Percentiles rank a stretch among this genome's conserved stretches.
These are phyloP conservation scores for Hydrolagus affinis DNA, from an alignment of 2,113 vertebrate genomes.

Conservation along the genomic window DNA sequence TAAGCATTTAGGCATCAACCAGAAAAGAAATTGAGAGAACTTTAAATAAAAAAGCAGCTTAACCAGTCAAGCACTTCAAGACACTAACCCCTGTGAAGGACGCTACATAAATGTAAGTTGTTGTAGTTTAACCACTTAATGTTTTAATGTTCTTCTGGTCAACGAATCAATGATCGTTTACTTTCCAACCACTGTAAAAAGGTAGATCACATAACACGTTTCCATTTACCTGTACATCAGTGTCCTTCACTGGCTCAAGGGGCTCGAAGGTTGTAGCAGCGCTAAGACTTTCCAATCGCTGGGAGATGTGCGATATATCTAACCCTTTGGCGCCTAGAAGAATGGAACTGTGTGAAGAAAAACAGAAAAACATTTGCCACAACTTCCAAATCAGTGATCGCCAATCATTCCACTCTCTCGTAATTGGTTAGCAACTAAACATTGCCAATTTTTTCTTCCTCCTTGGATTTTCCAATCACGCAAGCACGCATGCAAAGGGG, in stretches of 20 bases:
- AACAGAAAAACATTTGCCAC: background rate
- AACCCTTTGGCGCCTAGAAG: conserved; percentile 87
- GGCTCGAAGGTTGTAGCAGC: conserved; percentile 95
- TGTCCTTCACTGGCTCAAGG: conserved; percentile 93
- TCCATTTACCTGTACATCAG: conserved; percentile 84
- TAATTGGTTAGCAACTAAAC: background rate
- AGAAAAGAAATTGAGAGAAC: background rate
- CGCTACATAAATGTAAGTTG: too few relatives aligned
- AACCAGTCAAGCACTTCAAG: too few relatives aligned
- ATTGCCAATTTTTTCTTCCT: background rate
- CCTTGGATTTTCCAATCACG: background rate
- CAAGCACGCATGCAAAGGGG: background rate
- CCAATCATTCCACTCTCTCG: background rate
- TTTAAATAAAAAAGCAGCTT: background rate
- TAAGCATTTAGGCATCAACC: background rate
- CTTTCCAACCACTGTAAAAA: conserved; percentile 34
- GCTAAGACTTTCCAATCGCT: conserved; percentile 85
- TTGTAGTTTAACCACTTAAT: too few relatives aligned
- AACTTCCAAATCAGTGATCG: background rate
- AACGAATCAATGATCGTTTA: background rate
- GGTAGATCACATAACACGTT: background rate
- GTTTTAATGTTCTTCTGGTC: background rate
- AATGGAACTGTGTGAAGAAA: conserved; percentile 65
- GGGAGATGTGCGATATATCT: conserved; percentile 92
- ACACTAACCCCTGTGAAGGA: too few relatives aligned